phyloP scores from a whole-genome alignment of 1,140 invertebrate species.

The Holcopasites calliopsidis region DNA sequence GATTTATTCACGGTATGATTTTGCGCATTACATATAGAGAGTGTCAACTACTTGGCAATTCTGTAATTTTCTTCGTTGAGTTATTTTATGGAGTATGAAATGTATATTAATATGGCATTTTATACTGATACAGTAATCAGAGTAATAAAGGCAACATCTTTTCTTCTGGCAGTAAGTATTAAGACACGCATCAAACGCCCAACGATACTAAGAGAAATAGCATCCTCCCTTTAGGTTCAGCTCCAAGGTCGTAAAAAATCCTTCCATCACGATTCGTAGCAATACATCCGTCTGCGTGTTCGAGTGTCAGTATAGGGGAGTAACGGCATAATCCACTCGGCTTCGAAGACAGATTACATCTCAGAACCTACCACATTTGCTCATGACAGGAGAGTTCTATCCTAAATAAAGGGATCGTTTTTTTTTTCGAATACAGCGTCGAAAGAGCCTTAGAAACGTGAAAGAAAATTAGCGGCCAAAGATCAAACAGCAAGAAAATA shows the following conservation, averaged over 20 bases:
- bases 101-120: too few species aligned
- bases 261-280: not conserved
- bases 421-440: not conserved
- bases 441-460: too few species aligned
- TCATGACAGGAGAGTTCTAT: not conserved
- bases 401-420: not conserved
- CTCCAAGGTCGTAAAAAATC: not conserved
- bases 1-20: not conserved
- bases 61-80: not conserved
- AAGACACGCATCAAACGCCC: not conserved
- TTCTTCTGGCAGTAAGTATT: not conserved
- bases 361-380: not conserved
- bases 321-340: slow-evolving; percentile 27
- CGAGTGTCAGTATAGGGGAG: slow-evolving; percentile 24
- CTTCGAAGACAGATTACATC: slow-evolving; percentile 34
- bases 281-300: slow-evolving; percentile 18
- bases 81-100: too few species aligned
- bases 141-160: too few species aligned
- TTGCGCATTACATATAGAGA: too few species aligned
- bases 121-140: too few species aligned
- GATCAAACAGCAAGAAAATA: not conserved
- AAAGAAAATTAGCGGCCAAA: too few species aligned
- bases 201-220: not conserved
- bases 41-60: not conserved
- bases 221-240: not conserved